phyloP scores from a whole-genome alignment of 2,888 invertebrate genomes.

The Cylloceria caligata region DNA sequence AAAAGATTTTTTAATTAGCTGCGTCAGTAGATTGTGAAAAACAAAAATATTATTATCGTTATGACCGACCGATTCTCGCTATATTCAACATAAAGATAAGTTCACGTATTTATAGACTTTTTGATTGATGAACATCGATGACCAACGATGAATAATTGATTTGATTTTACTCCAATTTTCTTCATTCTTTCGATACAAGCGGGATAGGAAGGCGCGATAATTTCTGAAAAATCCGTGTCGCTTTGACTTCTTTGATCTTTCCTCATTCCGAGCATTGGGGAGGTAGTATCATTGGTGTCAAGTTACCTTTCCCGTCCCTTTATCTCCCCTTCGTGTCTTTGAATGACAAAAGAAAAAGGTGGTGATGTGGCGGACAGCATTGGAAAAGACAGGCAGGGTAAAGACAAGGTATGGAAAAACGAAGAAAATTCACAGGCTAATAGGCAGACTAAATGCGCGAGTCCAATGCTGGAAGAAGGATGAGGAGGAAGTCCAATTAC shows the following conservation, averaged over 20 bases:
- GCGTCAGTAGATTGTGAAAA: too few relatives aligned
- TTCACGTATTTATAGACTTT: background rate
- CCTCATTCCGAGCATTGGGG: background rate
- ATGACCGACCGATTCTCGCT: background rate
- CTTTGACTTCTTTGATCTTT: slow-evolving; percentile 59
- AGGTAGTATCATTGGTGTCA: background rate
- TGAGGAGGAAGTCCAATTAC: slow-evolving; percentile 60
- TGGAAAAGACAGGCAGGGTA: background rate
- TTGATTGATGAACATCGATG: background rate
- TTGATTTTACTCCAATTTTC: background rate
- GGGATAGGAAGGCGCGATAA: slow-evolving; percentile 15
- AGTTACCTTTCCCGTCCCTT: background rate
- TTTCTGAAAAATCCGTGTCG: background rate
- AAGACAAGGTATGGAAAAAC: slow-evolving; percentile 5
- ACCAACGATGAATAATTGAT: background rate
- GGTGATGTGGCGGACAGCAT: background rate
- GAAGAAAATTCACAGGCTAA: slow-evolving; percentile 53
- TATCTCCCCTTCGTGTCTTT: slow-evolving; percentile 29
- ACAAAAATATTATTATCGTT: background rate
- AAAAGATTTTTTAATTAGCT: too few relatives aligned
- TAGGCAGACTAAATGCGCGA: slow-evolving; percentile 59
- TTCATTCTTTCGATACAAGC: background rate
- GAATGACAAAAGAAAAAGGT: slow-evolving; percentile 55
- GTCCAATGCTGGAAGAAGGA: slow-evolving; percentile 30
- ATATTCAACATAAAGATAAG: background rate